Base-by-base conservation (phyloP, 2,113 vertebrate species). In the Lipophrys pholis region DNA sequence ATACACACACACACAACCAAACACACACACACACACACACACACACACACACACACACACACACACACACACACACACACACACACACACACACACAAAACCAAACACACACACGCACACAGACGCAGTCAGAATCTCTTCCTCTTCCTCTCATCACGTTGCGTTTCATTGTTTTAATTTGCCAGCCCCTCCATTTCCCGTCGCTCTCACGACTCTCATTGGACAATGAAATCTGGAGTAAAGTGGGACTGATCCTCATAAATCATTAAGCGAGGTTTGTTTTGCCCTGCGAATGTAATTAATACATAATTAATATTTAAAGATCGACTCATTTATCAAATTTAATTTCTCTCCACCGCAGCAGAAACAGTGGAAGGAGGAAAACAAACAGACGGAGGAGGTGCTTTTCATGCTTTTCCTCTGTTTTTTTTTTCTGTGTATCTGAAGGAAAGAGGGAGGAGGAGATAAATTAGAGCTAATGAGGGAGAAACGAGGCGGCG, bases 261-360 rank as follows among this genome's bases (percentile, higher is more conserved):
- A 94, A 95, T 95, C 91, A 93, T 95, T 95, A 93, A 95, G 89
- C 61, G 64, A 85, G 87, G 90, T 94, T 94, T 95, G 94, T 94
- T 94, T 94, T 94, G 88, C 92, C 87, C 87, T 82, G 91, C 87
- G 89, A 94, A 93, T 93, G 89, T 94, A 94, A 95, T 95, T 94
- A 95, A 94, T 95, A 92, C 94, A 94, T 93, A 92, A 94, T 95
- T 95, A 94, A 95, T 94, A 94, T 94, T 95, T 94, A 94, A 95
- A 94, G 92, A 94, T 94, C 84, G 86, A 86, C 92, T 93, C 92
- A 83, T 94, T 95, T 93, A 94, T 94, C 91, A 93, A 93, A 94
- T 93, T 93, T 91, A 91, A 94, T 91, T 93, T 93, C 86, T 93
- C 86, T 89, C 76, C 90, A 85, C 89, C 70, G 84, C 87, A 78